phyloP scores from a whole-genome alignment of 2,113 vertebrate species.

The Irena cyanogastra region DNA sequence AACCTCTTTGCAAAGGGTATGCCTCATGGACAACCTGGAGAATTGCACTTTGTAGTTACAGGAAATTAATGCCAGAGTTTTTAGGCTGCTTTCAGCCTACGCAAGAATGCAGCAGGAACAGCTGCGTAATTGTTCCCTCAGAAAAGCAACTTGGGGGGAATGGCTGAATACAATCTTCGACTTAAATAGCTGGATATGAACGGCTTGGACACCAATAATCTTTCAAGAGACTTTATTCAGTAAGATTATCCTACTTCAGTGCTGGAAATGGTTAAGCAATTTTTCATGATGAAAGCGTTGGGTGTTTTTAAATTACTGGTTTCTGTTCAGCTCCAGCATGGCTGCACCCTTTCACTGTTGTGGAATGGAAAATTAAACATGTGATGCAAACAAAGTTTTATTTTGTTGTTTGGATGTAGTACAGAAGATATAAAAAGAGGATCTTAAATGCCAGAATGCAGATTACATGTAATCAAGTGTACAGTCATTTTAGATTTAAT shows the following conservation, averaged over 20 bases:
- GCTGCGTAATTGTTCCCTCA: conserved; percentile 27
- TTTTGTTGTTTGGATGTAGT: neutral
- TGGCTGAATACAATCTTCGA: neutral
- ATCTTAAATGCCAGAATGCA: neutral
- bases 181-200: neutral
- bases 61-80: conserved; percentile 27
- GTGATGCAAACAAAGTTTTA: neutral
- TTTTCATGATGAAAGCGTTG: neutral
- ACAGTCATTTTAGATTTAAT: neutral
- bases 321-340: neutral
- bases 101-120: conserved; percentile 49
- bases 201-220: neutral
- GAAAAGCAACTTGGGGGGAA: neutral
- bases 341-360: neutral
- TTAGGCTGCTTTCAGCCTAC: neutral
- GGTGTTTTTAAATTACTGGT: neutral
- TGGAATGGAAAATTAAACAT: conserved; percentile 8
- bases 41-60: neutral
- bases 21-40: neutral
- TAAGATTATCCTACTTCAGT: neutral
- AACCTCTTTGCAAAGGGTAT: neutral
- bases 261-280: neutral
- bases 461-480: neutral
- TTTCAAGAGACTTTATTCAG: neutral
- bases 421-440: neutral